Evolutionary conservation across 2,888 invertebrate species (phyloP).

Genomic region (Peribatodes rhomboidaria): DNA sequence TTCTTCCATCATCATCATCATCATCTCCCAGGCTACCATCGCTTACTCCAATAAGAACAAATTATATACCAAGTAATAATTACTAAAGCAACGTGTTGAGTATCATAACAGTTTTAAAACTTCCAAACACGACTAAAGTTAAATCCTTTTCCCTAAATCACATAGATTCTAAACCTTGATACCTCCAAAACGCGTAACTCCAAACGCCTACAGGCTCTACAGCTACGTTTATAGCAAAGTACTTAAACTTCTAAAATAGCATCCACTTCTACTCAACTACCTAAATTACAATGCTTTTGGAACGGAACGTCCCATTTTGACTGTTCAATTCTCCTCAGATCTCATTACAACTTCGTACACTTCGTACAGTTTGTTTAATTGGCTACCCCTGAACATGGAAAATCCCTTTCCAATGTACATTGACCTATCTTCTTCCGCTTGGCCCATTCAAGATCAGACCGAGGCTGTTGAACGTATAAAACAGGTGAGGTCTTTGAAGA

Average conservation of each 20-base stretch:
- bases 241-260: conserved; percentile 39
- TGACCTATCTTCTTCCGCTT: conserved; percentile 39
- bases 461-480: conserved; percentile 24
- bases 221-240: conserved; percentile 34
- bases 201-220: conserved; percentile 24
- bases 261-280: conserved; percentile 46
- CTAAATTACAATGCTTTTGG: conserved; percentile 49
- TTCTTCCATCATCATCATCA: too few relatives aligned
- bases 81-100: background rate
- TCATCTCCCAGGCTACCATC: too few relatives aligned
- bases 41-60: too few relatives aligned
- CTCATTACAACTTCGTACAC: conserved; percentile 64
- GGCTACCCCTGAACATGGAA: conserved; percentile 56
- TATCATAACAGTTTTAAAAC: background rate
- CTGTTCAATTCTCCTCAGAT: conserved; percentile 62
- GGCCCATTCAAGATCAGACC: conserved; percentile 25
- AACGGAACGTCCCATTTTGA: conserved; percentile 53
- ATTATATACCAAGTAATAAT: background rate
- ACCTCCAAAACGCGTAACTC: conserved; percentile 21
- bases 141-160: background rate
- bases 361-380: conserved; percentile 64
- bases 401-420: conserved; percentile 51
- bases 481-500: conserved; percentile 45
- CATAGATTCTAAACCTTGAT: conserved; percentile 5
- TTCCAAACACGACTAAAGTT: background rate